phyloP scores from a whole-genome alignment of 2,888 invertebrate genomes.

The Euplexia lucipara region DNA sequence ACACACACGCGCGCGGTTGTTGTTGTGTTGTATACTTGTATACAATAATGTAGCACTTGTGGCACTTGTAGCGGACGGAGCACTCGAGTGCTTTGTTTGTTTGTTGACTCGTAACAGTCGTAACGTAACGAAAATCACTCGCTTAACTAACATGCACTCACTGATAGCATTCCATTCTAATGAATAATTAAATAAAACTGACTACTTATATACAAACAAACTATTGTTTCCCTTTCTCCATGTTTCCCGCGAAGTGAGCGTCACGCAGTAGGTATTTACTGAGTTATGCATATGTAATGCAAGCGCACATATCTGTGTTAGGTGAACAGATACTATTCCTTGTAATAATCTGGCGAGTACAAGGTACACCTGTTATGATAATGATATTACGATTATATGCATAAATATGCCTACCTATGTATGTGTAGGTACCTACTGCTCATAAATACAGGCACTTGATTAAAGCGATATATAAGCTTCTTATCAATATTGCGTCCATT shows the following conservation, averaged over 20 bases:
- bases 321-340: conserved; percentile 2
- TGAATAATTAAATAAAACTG: conserved; percentile 48
- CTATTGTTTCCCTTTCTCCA: conserved; percentile 32
- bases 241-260: background rate
- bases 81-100: conserved; percentile 41
- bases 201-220: conserved; percentile 30
- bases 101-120: too few species aligned
- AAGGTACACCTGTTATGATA: conserved; percentile 19
- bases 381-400: conserved; percentile 9
- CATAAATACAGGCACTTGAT: conserved; percentile 3
- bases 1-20: conserved; percentile 1
- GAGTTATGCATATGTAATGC: conserved; percentile 16
- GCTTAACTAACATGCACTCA: conserved; percentile 22
- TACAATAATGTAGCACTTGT: too few species aligned
- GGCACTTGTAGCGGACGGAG: conserved; percentile 12
- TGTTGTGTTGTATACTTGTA: too few species aligned
- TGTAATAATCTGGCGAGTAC: conserved; percentile 1
- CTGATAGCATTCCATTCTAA: conserved; percentile 42
- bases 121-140: conserved; percentile 17
- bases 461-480: conserved; percentile 10
- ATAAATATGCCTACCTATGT: conserved; percentile 1
- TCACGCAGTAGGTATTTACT: conserved; percentile 16
- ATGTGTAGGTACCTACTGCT: background rate
- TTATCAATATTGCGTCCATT: conserved; percentile 22
- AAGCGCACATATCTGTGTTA: background rate